Percentiles rank a stretch among this genome's conserved stretches.
These are phyloP conservation scores for Halcyon senegalensis DNA, from an alignment of 2,113 vertebrate genomes.

Conservation along the genomic window DNA sequence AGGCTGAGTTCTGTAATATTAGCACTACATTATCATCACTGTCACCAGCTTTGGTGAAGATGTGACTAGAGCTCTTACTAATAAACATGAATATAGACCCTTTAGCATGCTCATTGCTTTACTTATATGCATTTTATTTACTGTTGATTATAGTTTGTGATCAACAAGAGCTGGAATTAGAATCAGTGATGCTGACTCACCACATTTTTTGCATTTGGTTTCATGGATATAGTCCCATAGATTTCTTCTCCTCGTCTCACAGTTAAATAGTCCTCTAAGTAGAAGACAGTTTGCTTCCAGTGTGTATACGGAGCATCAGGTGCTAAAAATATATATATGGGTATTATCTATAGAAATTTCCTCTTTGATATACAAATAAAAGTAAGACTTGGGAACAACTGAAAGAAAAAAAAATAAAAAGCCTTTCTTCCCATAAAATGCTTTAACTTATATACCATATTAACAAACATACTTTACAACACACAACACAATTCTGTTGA, in stretches of 20 bases:
- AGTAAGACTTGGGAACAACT: background rate
- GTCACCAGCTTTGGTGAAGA: background rate
- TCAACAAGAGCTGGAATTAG: background rate
- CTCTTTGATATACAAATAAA: background rate
- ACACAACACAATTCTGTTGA: background rate
- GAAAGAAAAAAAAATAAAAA: background rate
- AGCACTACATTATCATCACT: background rate
- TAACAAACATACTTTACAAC: background rate
- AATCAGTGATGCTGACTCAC: conserved; percentile 76
- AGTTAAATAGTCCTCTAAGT: conserved; percentile 95
- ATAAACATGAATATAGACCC: background rate
- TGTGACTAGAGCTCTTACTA: background rate
- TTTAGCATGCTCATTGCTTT: background rate
- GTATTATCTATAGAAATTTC: background rate
- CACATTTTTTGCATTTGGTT: conserved; percentile 95
- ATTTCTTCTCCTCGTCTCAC: conserved; percentile 94
- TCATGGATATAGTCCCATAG: conserved; percentile 91
- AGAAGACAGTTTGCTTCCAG: conserved; percentile 98
- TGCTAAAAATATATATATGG: conserved; percentile 71
- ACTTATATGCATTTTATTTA: background rate
- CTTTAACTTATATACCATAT: background rate
- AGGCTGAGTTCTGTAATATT: background rate
- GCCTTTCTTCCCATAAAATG: background rate
- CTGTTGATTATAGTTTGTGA: background rate
- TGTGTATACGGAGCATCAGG: conserved; percentile 94